phyloP scores from a whole-genome alignment of 1,140 invertebrate species.

The Listronotus bonariensis region DNA sequence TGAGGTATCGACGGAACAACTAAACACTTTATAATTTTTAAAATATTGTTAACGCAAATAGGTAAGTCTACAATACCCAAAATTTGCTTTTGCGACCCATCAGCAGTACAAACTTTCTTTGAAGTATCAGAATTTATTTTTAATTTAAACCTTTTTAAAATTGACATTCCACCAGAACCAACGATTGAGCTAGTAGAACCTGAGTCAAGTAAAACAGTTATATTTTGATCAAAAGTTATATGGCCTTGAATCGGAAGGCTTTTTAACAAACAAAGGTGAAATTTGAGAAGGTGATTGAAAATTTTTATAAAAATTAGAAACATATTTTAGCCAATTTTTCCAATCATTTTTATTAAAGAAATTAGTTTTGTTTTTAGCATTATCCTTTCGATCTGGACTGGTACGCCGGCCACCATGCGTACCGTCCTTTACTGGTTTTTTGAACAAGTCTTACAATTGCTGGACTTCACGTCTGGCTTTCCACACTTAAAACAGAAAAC shows the following conservation, averaged over 20 bases:
- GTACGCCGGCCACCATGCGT: no score
- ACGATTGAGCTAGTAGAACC: constrained; percentile 11
- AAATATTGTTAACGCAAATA: not conserved
- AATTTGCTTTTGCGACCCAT: constrained; percentile 7
- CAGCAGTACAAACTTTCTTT: constrained; percentile 4
- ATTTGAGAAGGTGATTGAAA: no score
- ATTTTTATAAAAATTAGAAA: not conserved
- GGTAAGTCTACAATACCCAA: constrained; percentile 5
- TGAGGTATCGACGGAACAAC: not conserved
- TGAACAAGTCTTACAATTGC: no score
- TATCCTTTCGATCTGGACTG: no score
- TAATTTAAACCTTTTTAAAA: constrained; percentile 10
- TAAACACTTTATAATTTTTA: not conserved
- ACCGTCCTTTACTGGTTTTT: no score
- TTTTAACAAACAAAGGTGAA: constrained; percentile 5
- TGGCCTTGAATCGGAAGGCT: constrained; percentile 10
- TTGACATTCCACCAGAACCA: constrained; percentile 6
- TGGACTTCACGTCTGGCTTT: no score
- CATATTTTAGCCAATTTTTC: not conserved
- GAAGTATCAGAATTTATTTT: not conserved
- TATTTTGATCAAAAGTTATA: constrained; percentile 18
- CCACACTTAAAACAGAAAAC: no score
- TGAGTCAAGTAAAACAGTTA: constrained; percentile 9
- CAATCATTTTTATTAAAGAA: not conserved
- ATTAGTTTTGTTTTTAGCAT: no score